Conservation (phyloP, 2,888 invertebrate genomes). For the Cheilosia variabilis region DNA sequence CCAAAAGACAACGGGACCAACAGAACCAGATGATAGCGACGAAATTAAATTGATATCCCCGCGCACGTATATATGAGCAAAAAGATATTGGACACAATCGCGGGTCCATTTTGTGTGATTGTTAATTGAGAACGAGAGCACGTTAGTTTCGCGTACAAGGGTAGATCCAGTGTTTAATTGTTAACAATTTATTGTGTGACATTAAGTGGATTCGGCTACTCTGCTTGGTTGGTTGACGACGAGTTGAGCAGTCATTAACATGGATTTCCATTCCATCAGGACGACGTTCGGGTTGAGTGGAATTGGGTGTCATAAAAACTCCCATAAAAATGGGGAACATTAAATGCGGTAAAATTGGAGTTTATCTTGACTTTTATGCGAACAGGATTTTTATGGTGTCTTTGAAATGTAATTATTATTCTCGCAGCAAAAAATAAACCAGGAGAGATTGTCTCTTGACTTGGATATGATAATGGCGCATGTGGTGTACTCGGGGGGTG, state of each 20-base stretch:
- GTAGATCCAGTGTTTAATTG: constrained; percentile 55
- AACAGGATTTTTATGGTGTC: constrained; percentile 64
- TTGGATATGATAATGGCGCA: constrained; percentile 7
- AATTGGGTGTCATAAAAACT: constrained; percentile 19
- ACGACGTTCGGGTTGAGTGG: not conserved
- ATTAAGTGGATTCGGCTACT: constrained; percentile 39
- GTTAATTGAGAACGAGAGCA: constrained; percentile 62
- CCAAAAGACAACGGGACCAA: not conserved
- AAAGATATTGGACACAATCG: constrained; percentile 13
- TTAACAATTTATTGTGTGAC: constrained; percentile 62
- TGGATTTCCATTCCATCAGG: constrained; percentile 62
- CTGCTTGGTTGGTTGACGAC: constrained; percentile 46
- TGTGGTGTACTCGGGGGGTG: not conserved
- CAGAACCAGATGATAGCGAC: constrained; percentile 64
- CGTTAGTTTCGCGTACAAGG: constrained; percentile 22
- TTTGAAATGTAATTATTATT: constrained; percentile 73
- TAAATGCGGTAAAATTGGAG: constrained; percentile 68
- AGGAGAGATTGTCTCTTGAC: constrained; percentile 54
- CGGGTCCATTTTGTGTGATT: constrained; percentile 46
- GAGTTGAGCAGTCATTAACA: constrained; percentile 71
- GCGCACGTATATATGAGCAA: not conserved
- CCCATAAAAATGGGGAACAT: constrained; percentile 58
- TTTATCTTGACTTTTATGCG: constrained; percentile 72
- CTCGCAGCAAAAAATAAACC: not conserved
- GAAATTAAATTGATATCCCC: constrained; percentile 67